These are phyloP conservation scores for Montipora capitata DNA, from an alignment of 92 coral and sea anemone species.

Conservation along the genomic window DNA sequence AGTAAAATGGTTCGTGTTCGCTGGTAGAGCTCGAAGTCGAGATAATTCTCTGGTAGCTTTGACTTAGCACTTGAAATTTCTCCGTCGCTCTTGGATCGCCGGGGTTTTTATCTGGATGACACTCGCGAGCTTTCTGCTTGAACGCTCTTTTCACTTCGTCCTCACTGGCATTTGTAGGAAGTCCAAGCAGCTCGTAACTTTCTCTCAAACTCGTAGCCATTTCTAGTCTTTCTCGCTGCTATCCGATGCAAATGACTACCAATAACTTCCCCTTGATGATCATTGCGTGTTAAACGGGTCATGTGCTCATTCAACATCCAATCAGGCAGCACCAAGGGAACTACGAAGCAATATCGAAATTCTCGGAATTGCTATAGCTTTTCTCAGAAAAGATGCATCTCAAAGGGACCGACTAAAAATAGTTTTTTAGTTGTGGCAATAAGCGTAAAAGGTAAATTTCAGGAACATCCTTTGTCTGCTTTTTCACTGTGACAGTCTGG, in stretches of 20 bases:
- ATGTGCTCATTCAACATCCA: neutral
- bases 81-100: constrained; percentile 75
- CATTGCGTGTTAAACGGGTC: neutral
- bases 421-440: no score
- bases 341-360: neutral
- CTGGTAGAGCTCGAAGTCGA: constrained; percentile 28
- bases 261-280: neutral
- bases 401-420: no score
- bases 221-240: neutral
- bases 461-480: no score
- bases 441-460: no score
- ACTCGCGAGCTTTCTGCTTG: constrained; percentile 83
- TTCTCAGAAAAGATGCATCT: neutral
- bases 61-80: constrained; percentile 78
- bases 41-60: constrained; percentile 76
- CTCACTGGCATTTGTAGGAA: constrained; percentile 76
- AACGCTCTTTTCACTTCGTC: constrained; percentile 82
- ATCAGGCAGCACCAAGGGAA: neutral
- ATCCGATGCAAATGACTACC: neutral
- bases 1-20: constrained; percentile 40
- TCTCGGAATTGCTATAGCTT: constrained; percentile 19
- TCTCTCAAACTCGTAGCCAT: constrained; percentile 83
- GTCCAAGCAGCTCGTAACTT: constrained; percentile 77
- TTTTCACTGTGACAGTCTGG: neutral
- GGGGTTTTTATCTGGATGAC: constrained; percentile 89